Evolutionary conservation across 53 echinoderm and acorn worm genomes (phyloP).

Genomic region (Echinometra lucunter): DNA sequence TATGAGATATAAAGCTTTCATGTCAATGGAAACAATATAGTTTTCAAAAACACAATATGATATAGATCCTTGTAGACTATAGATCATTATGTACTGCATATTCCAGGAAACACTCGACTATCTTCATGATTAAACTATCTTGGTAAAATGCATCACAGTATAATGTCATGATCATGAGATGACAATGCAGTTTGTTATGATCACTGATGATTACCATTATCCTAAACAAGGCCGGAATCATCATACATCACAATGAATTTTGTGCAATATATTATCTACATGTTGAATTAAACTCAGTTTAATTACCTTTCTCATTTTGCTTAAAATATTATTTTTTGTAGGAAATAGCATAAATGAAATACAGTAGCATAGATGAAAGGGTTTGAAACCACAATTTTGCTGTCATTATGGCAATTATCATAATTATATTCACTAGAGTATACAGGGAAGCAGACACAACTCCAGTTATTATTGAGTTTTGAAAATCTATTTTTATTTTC

Average conservation of each 20-base stretch:
- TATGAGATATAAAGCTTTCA: neutral
- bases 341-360: no score
- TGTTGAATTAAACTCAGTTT: no score
- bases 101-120: neutral
- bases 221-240: neutral
- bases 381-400: no score
- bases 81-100: neutral
- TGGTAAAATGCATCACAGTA: neutral
- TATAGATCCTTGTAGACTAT: no score
- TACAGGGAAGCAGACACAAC: neutral
- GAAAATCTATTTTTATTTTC: no score
- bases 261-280: no score
- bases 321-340: no score
- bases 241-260: neutral
- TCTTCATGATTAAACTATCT: neutral
- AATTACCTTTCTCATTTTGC: no score
- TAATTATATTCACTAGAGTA: neutral
- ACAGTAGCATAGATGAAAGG: no score
- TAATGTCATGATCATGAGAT: neutral
- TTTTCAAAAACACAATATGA: neutral
- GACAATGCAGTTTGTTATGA: neutral
- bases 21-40: neutral
- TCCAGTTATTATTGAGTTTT: neutral
- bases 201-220: neutral
- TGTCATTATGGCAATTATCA: no score